Conservation (phyloP, 1,140 invertebrate genomes). For the Polypedilum pembai region DNA sequence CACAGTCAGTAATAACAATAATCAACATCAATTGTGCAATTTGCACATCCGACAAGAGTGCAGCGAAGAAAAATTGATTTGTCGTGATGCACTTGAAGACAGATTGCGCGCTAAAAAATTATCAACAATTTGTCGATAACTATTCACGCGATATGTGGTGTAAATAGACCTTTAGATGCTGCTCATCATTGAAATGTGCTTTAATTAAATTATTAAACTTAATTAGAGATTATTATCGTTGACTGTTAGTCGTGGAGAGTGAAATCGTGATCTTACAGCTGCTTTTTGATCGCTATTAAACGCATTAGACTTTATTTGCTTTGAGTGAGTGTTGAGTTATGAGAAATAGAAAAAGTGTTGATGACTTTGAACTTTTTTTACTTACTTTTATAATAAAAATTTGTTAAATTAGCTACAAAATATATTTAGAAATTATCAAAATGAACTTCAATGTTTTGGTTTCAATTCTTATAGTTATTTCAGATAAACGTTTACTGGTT, state of each 20-base stretch:
- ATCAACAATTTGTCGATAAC: background rate
- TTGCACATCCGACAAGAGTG: background rate
- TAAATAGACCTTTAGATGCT: constrained; percentile 1
- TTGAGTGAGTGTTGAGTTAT: too few species aligned
- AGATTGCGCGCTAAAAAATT: background rate
- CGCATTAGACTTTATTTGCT: background rate
- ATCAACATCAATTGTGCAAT: background rate
- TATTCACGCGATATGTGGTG: background rate
- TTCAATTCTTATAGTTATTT: too few species aligned
- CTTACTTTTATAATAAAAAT: too few species aligned
- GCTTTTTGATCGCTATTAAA: background rate
- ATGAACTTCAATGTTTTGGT: too few species aligned
- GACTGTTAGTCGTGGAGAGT: background rate
- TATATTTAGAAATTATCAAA: too few species aligned
- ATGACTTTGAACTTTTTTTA: too few species aligned
- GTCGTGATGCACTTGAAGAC: constrained; percentile 10
- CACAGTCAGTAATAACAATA: background rate
- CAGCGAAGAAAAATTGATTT: background rate
- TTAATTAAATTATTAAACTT: constrained; percentile 15
- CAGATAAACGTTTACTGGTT: too few species aligned
- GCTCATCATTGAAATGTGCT: background rate
- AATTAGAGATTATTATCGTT: background rate
- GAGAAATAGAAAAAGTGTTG: too few species aligned
- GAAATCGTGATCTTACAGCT: background rate
- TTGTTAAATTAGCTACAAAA: too few species aligned